Base-by-base conservation (phyloP, 2,888 invertebrate species). In the Helicoverpa assulta region DNA sequence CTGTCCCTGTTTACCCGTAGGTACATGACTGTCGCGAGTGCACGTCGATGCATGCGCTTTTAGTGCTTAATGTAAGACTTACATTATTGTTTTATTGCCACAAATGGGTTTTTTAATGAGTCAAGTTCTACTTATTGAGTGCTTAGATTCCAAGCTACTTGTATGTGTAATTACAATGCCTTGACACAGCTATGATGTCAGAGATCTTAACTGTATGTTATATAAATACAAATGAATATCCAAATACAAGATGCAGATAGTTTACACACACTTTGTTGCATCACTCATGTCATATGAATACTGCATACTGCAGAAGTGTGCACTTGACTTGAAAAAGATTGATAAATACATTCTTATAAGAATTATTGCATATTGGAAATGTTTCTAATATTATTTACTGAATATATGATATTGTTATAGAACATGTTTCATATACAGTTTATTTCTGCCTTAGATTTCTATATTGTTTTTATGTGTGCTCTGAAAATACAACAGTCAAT, bases 21-120 rank as follows among this genome's bases (percentile, higher is more conserved):
- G 81, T 83, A 85, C 81, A 62, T 74, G 76, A 71, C 29, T 79
- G 73, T 78, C 70, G 76, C 62, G 81, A 85, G 82, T 89, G 90
- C 92, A 91, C 87, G 87, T 82, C 82, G 81, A 85, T 93, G 94
- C 94, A 94, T 94, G 94, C 78, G 91, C 91, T 92, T 91, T 87
- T 84, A 80, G 76, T 73, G 83, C 83, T 83, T 82, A 67, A 55
- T 75, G 43, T 68, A 68, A 58, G 53, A 56, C 70, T 69, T 71
- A 64, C 65, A 67, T 37, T 67, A 50, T 71, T 76, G 53, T 72
- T 47, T 16, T 55, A 67, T 79, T 65, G 65, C 60, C 62, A 43
- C 56, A 75, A 52, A 62, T 59, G 56, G 68, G 73, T 50, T 69
- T 59, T 66, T n/a, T 59, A 62, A 47, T 55, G 5, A 29, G 14